These are phyloP conservation scores for Strigamia transsilvanica DNA, from an alignment of 2,888 invertebrate species.

Conservation along the genomic window DNA sequence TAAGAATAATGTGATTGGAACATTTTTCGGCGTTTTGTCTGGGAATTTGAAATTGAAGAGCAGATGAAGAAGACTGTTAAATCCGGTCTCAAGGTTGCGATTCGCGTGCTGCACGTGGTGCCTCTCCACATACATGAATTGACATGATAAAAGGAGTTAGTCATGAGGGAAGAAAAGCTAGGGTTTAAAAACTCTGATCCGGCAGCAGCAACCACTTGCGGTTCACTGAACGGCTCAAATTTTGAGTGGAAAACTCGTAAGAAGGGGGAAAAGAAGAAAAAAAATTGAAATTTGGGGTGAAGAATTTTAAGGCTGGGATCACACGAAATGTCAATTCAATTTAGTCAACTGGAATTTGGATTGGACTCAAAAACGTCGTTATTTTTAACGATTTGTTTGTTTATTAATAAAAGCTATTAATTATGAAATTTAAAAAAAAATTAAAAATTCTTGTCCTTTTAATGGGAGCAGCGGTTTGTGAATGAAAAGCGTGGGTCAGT, in stretches of 20 bases:
- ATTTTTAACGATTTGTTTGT: background rate
- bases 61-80: background rate
- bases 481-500: constrained; percentile 8
- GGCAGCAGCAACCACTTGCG: background rate
- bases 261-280: background rate
- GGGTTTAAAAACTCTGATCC: background rate
- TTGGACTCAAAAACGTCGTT: background rate
- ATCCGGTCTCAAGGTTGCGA: background rate
- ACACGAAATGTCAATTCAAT: background rate
- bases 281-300: background rate
- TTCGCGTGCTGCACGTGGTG: constrained; percentile 12
- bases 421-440: background rate
- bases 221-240: constrained; percentile 13
- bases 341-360: background rate
- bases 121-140: background rate
- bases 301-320: background rate
- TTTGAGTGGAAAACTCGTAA: background rate
- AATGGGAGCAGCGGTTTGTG: background rate
- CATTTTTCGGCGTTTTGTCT: background rate
- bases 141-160: constrained; percentile 18
- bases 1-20: background rate
- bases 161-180: background rate
- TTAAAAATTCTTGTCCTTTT: background rate
- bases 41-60: background rate
- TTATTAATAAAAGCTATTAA: constrained; percentile 2